Percentiles rank a stretch among this genome's conserved stretches.
These are phyloP conservation scores for Monomorium pharaonis DNA, from an alignment of 1,140 invertebrate genomes.

Conservation along the genomic window DNA sequence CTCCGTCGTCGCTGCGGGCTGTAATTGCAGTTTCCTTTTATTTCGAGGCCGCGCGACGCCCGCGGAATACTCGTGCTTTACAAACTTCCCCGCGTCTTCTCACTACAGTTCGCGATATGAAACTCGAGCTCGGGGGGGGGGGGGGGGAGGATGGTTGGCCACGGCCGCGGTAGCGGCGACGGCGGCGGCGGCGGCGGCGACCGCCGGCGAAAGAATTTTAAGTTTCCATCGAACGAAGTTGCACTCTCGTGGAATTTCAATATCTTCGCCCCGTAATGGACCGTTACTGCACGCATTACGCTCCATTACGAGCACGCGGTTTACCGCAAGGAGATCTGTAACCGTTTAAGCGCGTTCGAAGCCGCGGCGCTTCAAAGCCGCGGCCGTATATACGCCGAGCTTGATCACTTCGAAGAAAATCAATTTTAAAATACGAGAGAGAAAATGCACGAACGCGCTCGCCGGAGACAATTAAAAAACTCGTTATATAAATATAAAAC, in stretches of 20 bases:
- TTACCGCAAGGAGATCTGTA: conserved; percentile 15
- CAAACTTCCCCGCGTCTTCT: conserved; percentile 45
- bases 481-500: background rate
- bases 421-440: background rate
- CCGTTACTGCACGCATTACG: conserved; percentile 52
- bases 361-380: background rate
- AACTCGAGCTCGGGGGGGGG: background rate
- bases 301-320: conserved; percentile 38
- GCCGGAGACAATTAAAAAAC: background rate
- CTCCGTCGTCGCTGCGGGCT: background rate
- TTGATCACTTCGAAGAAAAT: background rate
- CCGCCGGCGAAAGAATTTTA: conserved; percentile 50
- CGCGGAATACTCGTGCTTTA: conserved; percentile 33
- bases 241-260: conserved; percentile 53
- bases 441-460: background rate
- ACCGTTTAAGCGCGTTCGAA: background rate
- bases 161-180: background rate
- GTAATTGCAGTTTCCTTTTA: conserved; percentile 58
- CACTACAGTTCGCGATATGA: conserved; percentile 38
- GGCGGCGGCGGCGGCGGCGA: background rate
- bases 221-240: conserved; percentile 53
- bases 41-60: conserved; percentile 21
- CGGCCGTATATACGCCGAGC: too few species aligned
- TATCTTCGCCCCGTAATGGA: conserved; percentile 53
- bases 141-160: background rate